phyloP scores from a whole-genome alignment of 2,888 invertebrate species.

The Polia nebulosa region DNA sequence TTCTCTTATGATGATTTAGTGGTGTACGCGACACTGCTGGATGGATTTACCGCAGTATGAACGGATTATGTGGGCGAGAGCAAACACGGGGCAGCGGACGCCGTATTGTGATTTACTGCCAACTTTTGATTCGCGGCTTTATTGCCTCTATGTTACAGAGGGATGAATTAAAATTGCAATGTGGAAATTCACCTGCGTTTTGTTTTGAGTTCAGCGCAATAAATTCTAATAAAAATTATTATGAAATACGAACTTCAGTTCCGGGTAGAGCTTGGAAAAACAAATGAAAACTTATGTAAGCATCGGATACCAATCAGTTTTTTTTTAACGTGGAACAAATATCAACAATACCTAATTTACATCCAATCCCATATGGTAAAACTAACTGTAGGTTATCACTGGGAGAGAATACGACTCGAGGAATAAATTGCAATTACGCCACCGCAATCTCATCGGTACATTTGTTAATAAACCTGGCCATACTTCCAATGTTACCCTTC shows the following conservation, averaged over 20 bases:
- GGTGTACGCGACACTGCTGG: constrained; percentile 86
- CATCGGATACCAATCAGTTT: constrained; percentile 34
- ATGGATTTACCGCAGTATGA: constrained; percentile 90
- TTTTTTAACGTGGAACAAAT: constrained; percentile 31
- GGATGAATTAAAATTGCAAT: constrained; percentile 75
- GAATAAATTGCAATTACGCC: constrained; percentile 75
- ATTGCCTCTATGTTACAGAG: constrained; percentile 80
- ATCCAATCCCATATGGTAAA: constrained; percentile 49
- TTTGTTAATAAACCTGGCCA: constrained; percentile 85
- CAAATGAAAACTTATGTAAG: constrained; percentile 40
- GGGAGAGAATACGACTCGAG: constrained; percentile 42
- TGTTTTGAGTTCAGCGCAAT: constrained; percentile 37
- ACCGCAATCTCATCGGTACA: constrained; percentile 78
- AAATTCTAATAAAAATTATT: constrained; percentile 35
- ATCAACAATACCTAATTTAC: constrained; percentile 48
- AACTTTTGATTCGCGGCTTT: constrained; percentile 90
- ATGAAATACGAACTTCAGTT: constrained; percentile 20
- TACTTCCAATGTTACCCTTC: constrained; percentile 80
- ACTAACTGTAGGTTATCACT: constrained; percentile 54
- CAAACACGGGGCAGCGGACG: constrained; percentile 90
- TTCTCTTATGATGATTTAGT: constrained; percentile 91
- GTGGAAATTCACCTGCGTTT: constrained; percentile 64
- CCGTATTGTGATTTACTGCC: constrained; percentile 89
- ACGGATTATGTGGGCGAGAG: constrained; percentile 91
- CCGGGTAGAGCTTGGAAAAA: not conserved